phyloP scores from a whole-genome alignment of 2,113 vertebrate species.

The Dipodomys stephensi region DNA sequence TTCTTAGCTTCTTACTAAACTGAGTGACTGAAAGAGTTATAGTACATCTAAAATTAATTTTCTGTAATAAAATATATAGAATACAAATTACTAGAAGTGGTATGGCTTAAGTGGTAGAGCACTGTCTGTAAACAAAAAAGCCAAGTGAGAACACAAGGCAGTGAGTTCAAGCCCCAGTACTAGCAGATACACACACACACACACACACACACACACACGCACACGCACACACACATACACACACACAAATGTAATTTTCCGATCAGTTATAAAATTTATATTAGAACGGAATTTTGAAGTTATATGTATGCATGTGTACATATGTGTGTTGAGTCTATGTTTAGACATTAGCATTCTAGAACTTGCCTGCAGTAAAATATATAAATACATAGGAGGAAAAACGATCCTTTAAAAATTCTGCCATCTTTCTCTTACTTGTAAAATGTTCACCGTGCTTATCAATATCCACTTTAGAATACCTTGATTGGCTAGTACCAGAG shows the following conservation, averaged over 20 bases:
- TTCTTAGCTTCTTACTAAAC: not conserved
- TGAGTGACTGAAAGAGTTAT: conserved; percentile 7
- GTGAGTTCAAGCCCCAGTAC: no score
- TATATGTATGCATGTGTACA: no score
- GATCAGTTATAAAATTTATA: conserved; percentile 3
- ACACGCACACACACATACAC: no score
- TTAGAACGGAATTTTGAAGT: not conserved
- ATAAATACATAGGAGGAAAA: not conserved
- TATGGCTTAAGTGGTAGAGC: no score
- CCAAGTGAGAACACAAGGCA: no score
- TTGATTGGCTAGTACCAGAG: conserved; percentile 19
- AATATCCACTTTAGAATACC: conserved; percentile 23
- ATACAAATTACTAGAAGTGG: not conserved
- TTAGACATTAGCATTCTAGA: not conserved
- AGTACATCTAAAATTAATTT: not conserved
- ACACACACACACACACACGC: no score
- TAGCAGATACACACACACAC: no score
- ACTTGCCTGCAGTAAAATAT: not conserved
- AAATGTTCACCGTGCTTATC: not conserved
- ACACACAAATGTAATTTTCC: no score
- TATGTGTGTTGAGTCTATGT: not conserved
- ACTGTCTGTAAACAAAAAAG: no score
- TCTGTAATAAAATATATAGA: not conserved
- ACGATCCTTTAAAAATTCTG: conserved; percentile 11
- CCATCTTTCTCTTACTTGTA: not conserved